phyloP scores from a whole-genome alignment of 2,888 invertebrate genomes.

The Tipula vernalis region DNA sequence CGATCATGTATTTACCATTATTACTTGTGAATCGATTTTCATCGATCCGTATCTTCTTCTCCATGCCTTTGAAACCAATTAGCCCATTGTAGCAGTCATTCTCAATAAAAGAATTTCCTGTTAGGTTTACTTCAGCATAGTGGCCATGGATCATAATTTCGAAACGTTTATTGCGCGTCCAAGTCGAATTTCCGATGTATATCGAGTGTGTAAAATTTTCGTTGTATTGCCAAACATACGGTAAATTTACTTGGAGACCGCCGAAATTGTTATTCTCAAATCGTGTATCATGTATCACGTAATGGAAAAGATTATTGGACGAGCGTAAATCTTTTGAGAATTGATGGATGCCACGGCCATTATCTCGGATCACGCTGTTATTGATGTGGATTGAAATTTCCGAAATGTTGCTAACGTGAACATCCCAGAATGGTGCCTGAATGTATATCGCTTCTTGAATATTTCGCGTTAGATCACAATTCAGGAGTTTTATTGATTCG shows the following conservation, averaged over 20 bases:
- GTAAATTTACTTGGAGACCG: constrained; percentile 79
- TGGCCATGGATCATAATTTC: constrained; percentile 82
- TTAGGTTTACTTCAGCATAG: constrained; percentile 79
- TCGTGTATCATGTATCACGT: constrained; percentile 74
- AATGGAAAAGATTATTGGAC: constrained; percentile 95
- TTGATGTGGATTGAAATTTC: constrained; percentile 86
- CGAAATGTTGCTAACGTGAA: constrained; percentile 72
- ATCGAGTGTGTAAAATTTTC: constrained; percentile 90
- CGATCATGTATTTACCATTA: constrained; percentile 68
- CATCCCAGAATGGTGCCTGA: constrained; percentile 76
- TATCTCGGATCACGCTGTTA: constrained; percentile 70
- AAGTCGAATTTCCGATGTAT: constrained; percentile 74
- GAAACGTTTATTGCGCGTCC: constrained; percentile 77
- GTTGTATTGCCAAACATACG: constrained; percentile 91
- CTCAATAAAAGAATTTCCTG: constrained; percentile 69
- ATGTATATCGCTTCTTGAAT: constrained; percentile 67
- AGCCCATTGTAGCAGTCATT: constrained; percentile 75
- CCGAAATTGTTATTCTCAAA: constrained; percentile 75
- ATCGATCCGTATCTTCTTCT: constrained; percentile 79
- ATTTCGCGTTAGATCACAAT: constrained; percentile 72
- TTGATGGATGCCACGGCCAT: constrained; percentile 77
- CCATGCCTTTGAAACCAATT: constrained; percentile 83
- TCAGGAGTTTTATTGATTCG: constrained; percentile 68
- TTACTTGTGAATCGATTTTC: constrained; percentile 71
- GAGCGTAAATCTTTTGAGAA: constrained; percentile 86